A percentile compares a stretch with the other conserved stretches of the same genome.
These are phyloP conservation scores for Malurus alboscapulatus DNA, from an alignment of 2,113 vertebrate species.

Conservation along the genomic window DNA sequence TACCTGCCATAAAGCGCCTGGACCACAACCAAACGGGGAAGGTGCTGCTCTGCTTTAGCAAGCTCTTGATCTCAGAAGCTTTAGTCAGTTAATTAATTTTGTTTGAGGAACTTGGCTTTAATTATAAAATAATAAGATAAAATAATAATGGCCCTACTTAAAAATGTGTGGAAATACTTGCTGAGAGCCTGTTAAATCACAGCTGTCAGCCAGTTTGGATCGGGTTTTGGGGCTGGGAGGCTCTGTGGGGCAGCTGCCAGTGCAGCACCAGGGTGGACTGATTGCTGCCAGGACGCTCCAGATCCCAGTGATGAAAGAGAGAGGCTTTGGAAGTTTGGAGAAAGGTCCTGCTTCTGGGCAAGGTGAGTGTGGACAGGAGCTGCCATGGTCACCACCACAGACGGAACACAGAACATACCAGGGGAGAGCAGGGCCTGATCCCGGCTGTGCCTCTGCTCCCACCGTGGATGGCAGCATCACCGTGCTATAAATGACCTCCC, in stretches of 20 bases:
- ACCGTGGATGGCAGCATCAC: fast-evolving
- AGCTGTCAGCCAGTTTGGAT: background rate
- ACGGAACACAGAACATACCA: fast-evolving
- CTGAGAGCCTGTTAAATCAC: background rate
- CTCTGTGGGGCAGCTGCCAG: fast-evolving
- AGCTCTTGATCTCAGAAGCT: background rate
- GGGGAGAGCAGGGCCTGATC: background rate
- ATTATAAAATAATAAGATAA: background rate
- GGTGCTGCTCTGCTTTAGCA: slow-evolving; percentile 20
- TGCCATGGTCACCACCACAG: fast-evolving
- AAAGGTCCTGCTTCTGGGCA: background rate
- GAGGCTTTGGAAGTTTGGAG: background rate
- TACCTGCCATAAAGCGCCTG: slow-evolving; percentile 50
- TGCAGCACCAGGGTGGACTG: too few relatives aligned
- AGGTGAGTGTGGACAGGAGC: background rate
- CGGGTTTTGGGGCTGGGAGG: background rate
- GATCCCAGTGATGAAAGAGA: background rate
- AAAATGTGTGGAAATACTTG: background rate
- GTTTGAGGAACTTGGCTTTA: background rate
- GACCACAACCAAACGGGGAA: background rate
- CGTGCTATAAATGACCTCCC: background rate
- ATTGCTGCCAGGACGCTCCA: background rate
- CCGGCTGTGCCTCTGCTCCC: background rate
- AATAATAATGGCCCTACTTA: background rate
- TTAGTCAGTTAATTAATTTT: background rate